A percentile compares a stretch with the other conserved stretches of the same genome.
Evolutionary conservation across 1,140 invertebrate species (phyloP).

Genomic region (Drosophila ironensis): DNA sequence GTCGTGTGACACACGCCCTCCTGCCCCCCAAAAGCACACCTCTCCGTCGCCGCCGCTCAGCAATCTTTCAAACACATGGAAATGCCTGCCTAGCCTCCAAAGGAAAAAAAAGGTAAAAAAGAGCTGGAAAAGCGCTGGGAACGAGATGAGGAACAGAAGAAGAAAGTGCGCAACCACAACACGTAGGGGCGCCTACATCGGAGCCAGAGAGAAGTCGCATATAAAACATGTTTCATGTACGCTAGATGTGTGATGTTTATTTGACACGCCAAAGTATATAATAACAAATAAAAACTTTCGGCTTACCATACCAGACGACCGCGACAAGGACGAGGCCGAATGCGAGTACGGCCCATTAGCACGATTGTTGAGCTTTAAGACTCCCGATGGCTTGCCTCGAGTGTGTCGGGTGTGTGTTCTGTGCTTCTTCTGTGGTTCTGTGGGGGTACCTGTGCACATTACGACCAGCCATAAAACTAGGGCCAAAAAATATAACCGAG

Average conservation of each 20-base stretch:
- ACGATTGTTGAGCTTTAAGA: conserved; percentile 78
- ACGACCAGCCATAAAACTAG: conserved; percentile 69
- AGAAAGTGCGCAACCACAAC: conserved; percentile 68
- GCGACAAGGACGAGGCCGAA: conserved; percentile 20
- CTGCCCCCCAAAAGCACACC: background rate
- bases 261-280: conserved; percentile 80
- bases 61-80: conserved; percentile 35
- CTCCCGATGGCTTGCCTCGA: conserved; percentile 45
- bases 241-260: conserved; percentile 78
- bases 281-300: conserved; percentile 79
- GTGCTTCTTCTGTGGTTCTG: background rate
- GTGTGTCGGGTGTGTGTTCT: conserved; percentile 3
- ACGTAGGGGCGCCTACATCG: conserved; percentile 42
- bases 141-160: background rate
- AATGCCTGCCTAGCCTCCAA: conserved; percentile 58
- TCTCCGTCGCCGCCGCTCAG: background rate
- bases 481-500: conserved; percentile 17
- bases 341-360: conserved; percentile 75
- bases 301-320: conserved; percentile 39
- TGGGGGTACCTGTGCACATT: conserved; percentile 55
- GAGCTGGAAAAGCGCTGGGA: too few species aligned
- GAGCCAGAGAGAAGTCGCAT: conserved; percentile 42
- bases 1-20: conserved; percentile 45
- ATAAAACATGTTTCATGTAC: conserved; percentile 79
- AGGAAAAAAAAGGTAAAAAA: conserved; percentile 30